Conservation (phyloP, 2,113 vertebrate genomes). For the Saccopteryx leptura region DNA sequence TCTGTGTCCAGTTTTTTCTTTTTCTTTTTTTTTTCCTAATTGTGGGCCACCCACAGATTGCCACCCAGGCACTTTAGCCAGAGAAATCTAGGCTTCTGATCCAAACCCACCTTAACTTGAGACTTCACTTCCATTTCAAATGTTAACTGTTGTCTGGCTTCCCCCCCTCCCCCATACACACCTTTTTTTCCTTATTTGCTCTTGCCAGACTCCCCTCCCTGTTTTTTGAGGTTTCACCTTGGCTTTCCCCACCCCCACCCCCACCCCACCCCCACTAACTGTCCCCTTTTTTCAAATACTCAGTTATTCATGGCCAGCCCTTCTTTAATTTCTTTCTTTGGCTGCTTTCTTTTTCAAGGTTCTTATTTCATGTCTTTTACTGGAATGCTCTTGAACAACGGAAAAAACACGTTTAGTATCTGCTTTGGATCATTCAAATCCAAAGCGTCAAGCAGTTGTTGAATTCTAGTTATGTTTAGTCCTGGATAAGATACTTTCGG, state of each 20-base stretch:
- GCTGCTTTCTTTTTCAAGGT: constrained; percentile 40
- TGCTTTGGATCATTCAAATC: constrained; percentile 53
- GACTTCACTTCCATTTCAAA: constrained; percentile 69
- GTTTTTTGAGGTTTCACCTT: constrained; percentile 59
- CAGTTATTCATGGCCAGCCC: constrained; percentile 37
- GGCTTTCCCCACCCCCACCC: neutral
- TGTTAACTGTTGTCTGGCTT: constrained; percentile 25
- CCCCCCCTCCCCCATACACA: neutral
- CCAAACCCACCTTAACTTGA: constrained; percentile 79
- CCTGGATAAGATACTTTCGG: constrained; percentile 6
- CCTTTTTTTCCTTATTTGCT: constrained; percentile 39
- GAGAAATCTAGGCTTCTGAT: constrained; percentile 71
- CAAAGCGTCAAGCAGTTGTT: constrained; percentile 42
- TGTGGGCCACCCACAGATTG: constrained; percentile 81
- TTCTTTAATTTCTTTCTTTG: constrained; percentile 50
- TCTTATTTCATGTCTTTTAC: constrained; percentile 57
- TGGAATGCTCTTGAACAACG: constrained; percentile 61
- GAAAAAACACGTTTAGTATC: constrained; percentile 60
- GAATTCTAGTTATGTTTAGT: constrained; percentile 27
- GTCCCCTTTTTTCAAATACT: constrained; percentile 20
- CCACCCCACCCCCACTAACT: too few species aligned
- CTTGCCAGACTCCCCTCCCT: constrained; percentile 67
- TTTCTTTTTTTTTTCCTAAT: constrained; percentile 72
- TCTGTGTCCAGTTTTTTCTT: constrained; percentile 79
- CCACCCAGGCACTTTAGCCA: constrained; percentile 78